Percentiles rank a stretch among this genome's conserved stretches.
Evolutionary conservation across 2,888 invertebrate genomes (phyloP).

Genomic region (Phortica magna): DNA sequence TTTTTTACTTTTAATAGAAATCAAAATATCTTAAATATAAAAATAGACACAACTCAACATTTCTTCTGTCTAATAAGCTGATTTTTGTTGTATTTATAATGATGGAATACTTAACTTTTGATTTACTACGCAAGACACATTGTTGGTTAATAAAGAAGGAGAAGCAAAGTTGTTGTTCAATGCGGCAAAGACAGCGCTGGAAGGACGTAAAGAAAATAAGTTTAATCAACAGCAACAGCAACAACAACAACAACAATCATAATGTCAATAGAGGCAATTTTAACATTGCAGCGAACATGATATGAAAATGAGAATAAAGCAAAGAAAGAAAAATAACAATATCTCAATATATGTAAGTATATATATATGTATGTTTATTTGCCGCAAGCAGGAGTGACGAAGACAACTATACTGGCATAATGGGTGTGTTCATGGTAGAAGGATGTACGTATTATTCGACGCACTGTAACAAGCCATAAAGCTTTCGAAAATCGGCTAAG

Average conservation of each 20-base stretch:
- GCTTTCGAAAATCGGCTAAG: conserved; percentile 44
- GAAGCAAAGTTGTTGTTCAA: too few relatives aligned
- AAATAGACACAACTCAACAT: too few relatives aligned
- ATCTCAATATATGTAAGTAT: background rate
- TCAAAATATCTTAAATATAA: too few relatives aligned
- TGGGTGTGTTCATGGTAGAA: conserved; percentile 59
- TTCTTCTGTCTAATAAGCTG: too few relatives aligned
- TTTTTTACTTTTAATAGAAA: too few relatives aligned
- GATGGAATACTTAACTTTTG: too few relatives aligned
- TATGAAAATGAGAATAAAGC: background rate
- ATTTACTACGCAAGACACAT: too few relatives aligned
- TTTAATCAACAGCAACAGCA: background rate
- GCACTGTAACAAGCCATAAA: conserved; percentile 27
- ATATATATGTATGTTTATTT: background rate
- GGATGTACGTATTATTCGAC: conserved; percentile 42
- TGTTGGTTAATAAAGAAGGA: too few relatives aligned
- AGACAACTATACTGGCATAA: conserved; percentile 63
- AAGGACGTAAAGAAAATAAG: too few relatives aligned
- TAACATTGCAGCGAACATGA: conserved; percentile 9
- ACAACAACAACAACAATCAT: background rate
- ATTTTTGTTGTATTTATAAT: too few relatives aligned
- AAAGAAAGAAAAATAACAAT: background rate
- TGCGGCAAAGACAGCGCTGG: too few relatives aligned
- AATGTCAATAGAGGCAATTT: background rate
- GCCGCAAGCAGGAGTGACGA: conserved; percentile 47